Evolutionary conservation across 2,888 invertebrate species (phyloP).

Genomic region (Dorcus parallelipipedus): DNA sequence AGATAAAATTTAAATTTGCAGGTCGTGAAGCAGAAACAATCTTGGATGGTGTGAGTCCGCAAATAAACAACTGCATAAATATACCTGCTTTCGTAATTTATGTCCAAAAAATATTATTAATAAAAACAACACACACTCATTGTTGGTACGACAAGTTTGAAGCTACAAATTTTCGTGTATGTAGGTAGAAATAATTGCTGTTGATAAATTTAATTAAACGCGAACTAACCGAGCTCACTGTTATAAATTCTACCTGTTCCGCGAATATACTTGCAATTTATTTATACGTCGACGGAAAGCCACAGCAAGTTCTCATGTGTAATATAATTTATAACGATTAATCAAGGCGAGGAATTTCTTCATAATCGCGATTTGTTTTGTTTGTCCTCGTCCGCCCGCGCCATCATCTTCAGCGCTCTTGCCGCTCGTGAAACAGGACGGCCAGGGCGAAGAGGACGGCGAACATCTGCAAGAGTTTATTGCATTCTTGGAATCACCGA

Average conservation of each 20-base stretch:
- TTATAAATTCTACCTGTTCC: constrained; percentile 19
- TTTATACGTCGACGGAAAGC: constrained; percentile 15
- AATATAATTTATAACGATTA: constrained; percentile 21
- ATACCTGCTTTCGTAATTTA: too few relatives aligned
- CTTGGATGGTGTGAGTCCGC: too few relatives aligned
- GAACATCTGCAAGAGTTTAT: too few relatives aligned
- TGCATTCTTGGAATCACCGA: too few relatives aligned
- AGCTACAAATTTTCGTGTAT: too few relatives aligned
- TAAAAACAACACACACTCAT: too few relatives aligned
- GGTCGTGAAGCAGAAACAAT: constrained; percentile 8
- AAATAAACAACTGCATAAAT: too few relatives aligned
- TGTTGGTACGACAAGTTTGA: too few relatives aligned
- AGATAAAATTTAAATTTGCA: constrained; percentile 22
- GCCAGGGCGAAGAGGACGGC: too few relatives aligned
- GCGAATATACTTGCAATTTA: constrained; percentile 21
- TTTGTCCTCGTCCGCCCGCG: not conserved
- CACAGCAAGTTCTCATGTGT: constrained; percentile 14
- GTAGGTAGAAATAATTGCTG: not conserved
- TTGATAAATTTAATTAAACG: constrained; percentile 14
- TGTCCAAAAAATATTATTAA: too few relatives aligned
- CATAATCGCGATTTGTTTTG: constrained; percentile 12
- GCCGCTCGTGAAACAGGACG: not conserved
- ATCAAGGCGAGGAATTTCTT: constrained; percentile 19
- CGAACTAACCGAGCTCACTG: constrained; percentile 5
- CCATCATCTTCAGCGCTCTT: not conserved